Evolutionary conservation across 2,888 invertebrate species (phyloP).

Genomic region (Tetranychus piercei): DNA sequence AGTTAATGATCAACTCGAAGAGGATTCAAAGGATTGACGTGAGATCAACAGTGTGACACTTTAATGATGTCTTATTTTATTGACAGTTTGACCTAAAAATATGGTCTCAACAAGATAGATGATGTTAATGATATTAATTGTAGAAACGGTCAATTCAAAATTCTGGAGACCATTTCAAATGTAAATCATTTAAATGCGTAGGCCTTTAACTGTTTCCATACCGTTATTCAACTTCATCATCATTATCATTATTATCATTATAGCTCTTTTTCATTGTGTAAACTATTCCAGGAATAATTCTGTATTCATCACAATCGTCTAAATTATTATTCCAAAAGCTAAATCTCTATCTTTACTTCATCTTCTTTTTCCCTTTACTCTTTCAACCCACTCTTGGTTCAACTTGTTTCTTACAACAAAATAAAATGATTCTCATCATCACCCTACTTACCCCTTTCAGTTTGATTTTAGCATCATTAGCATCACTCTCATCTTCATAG

Average conservation of each 20-base stretch:
- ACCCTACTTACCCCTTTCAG: neutral
- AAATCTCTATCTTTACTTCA: neutral
- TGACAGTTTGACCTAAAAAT: neutral
- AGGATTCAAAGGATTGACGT: neutral
- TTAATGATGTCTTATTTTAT: neutral
- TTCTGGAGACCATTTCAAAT: neutral
- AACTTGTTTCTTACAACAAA: no score
- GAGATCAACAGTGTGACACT: neutral
- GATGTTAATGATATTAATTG: neutral
- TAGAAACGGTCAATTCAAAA: neutral
- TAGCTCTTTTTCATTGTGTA: no score
- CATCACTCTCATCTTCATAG: neutral
- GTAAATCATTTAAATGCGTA: neutral
- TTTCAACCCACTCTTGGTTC: neutral
- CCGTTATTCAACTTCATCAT: neutral
- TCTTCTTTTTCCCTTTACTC: neutral
- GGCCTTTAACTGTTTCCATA: neutral
- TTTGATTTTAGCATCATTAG: neutral
- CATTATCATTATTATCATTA: neutral
- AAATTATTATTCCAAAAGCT: neutral
- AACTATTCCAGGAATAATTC: no score
- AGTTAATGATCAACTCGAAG: neutral
- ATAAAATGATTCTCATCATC: neutral
- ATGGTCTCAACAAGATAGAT: neutral
- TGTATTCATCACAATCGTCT: no score